Evolutionary conservation across 2,888 invertebrate genomes (phyloP).

Genomic region (Boloria selene): DNA sequence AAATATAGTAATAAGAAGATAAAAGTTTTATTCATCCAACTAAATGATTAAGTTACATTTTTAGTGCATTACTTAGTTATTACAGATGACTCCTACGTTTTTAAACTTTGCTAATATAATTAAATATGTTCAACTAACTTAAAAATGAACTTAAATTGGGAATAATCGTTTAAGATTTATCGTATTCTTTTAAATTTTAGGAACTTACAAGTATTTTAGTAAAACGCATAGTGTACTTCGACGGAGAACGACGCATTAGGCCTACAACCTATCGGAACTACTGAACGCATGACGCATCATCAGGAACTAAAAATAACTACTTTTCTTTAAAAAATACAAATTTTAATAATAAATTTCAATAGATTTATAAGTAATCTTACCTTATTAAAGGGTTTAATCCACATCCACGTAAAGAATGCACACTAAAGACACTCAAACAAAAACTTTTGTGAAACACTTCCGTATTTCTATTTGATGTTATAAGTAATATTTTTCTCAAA

Average conservation of each 20-base stretch:
- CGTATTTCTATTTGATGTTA: constrained; percentile 12
- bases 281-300: constrained; percentile 22
- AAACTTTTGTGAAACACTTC: constrained; percentile 30
- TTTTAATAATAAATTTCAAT: background rate
- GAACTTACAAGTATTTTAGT: constrained; percentile 11
- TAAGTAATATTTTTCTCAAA: constrained; percentile 2
- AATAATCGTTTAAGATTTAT: background rate
- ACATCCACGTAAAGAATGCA: constrained; percentile 67
- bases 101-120: too few relatives aligned
- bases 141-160: too few relatives aligned
- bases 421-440: constrained; percentile 44
- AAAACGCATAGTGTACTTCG: constrained; percentile 31
- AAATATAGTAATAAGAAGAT: too few relatives aligned
- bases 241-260: constrained; percentile 53
- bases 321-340: background rate
- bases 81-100: too few relatives aligned
- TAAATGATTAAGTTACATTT: too few relatives aligned
- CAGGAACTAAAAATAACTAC: constrained; percentile 6
- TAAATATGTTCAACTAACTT: too few relatives aligned
- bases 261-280: constrained; percentile 48
- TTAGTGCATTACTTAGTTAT: too few relatives aligned
- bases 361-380: constrained; percentile 47
- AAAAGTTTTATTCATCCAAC: too few relatives aligned
- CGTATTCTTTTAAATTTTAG: background rate
- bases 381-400: constrained; percentile 63